Percentiles rank a stretch among this genome's conserved stretches.
These are phyloP conservation scores for Monomorium pharaonis DNA, from an alignment of 1,140 invertebrate species.

Conservation along the genomic window DNA sequence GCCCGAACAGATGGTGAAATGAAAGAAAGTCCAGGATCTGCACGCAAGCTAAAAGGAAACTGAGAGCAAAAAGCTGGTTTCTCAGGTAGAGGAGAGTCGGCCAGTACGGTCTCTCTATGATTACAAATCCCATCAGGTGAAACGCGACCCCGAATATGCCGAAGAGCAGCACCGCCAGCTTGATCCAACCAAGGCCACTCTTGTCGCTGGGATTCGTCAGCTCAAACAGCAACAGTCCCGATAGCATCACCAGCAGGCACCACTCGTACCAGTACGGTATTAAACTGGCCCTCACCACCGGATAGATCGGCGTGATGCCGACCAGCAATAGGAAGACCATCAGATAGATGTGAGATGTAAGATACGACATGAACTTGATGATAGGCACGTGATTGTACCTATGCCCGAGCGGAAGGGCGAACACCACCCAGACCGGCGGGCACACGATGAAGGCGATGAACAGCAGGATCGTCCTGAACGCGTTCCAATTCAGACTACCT, in stretches of 20 bases:
- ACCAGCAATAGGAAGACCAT: constrained; percentile 96
- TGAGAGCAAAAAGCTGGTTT: constrained; percentile 98
- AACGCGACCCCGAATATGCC: constrained; percentile 96
- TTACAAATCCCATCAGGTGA: constrained; percentile 93
- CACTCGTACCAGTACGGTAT: constrained; percentile 98
- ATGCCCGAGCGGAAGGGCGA: constrained; percentile 97
- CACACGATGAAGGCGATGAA: constrained; percentile 96
- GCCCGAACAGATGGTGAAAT: constrained; percentile 99
- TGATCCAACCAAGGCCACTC: constrained; percentile 96
- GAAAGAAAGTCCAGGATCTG: constrained; percentile 98
- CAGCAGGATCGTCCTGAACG: constrained; percentile 96
- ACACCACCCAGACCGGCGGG: constrained; percentile 98
- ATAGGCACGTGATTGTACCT: constrained; percentile 98
- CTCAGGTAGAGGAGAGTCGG: constrained; percentile 95
- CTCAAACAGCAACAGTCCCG: constrained; percentile 97
- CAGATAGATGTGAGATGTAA: constrained; percentile 99
- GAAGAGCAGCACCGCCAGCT: constrained; percentile 95
- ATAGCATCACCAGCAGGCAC: constrained; percentile 97
- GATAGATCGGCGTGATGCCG: constrained; percentile 95
- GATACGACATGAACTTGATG: constrained; percentile 99
- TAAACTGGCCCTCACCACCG: constrained; percentile 90
- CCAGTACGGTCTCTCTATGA: constrained; percentile 90
- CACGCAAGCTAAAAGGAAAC: constrained; percentile 97
- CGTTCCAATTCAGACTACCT: constrained; percentile 97
- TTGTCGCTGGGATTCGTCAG: constrained; percentile 98